A percentile compares a stretch with the other conserved stretches of the same genome.
Conservation (phyloP, 1,140 invertebrate species). For the Drosophila burlai region DNA sequence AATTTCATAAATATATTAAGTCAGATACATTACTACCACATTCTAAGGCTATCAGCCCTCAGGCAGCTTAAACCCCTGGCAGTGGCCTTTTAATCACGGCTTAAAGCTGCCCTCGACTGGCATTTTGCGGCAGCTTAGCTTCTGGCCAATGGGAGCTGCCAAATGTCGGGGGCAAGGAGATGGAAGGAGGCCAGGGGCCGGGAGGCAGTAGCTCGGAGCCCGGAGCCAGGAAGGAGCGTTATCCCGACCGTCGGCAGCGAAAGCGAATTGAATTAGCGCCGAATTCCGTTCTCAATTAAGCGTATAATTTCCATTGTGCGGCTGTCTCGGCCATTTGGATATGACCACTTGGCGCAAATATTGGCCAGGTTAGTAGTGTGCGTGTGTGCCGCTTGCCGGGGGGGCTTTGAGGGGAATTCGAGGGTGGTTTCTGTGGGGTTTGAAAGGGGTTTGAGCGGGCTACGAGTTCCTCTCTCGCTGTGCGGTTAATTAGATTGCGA, state of each 20-base stretch:
- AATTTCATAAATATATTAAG: not conserved
- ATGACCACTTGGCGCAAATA: conserved; percentile 44
- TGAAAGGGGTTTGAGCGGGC: no score
- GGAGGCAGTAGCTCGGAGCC: no score
- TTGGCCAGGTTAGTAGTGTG: conserved; percentile 38
- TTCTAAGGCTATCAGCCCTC: not conserved
- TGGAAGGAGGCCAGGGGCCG: not conserved
- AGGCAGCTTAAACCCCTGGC: not conserved
- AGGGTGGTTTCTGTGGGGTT: no score
- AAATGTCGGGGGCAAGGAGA: not conserved
- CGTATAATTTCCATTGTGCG: conserved; percentile 52
- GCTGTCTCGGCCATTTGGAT: conserved; percentile 25
- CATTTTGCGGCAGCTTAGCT: conserved; percentile 16
- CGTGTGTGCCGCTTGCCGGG: no score
- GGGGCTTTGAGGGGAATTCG: no score
- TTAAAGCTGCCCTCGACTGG: conserved; percentile 1
- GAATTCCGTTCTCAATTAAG: conserved; percentile 78
- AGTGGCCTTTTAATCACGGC: not conserved
- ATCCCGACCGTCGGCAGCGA: not conserved
- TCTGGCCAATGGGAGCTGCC: conserved; percentile 1
- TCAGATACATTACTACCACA: no score
- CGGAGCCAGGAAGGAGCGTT: not conserved
- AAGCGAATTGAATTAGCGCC: conserved; percentile 72
- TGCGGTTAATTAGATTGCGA: conserved; percentile 77
- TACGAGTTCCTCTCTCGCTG: conserved; percentile 24